These are phyloP conservation scores for Raja brachyura DNA, from an alignment of 2,113 vertebrate species.

Conservation along the genomic window DNA sequence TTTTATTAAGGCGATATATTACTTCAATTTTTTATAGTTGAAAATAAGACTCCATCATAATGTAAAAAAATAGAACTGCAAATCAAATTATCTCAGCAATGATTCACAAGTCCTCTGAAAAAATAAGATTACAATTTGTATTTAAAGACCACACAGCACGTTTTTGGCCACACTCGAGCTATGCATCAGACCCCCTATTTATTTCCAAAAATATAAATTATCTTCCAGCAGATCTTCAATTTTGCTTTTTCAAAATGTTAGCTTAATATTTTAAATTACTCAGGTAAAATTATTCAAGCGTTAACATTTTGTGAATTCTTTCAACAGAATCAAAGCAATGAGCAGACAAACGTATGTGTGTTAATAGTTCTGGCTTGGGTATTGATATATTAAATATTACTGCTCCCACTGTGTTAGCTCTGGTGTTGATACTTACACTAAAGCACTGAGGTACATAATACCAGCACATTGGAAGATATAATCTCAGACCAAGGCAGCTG, in stretches of 20 bases:
- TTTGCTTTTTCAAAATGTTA: background rate
- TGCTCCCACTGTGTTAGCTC: background rate
- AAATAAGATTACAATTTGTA: background rate
- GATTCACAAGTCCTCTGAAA: background rate
- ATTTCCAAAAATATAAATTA: background rate
- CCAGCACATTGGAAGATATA: background rate
- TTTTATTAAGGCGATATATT: background rate
- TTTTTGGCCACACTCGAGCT: background rate
- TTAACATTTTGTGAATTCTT: background rate
- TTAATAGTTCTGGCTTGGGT: background rate
- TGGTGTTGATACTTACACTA: background rate
- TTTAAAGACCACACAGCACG: background rate
- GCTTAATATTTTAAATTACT: background rate
- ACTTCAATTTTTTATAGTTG: background rate
- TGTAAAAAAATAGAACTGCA: background rate
- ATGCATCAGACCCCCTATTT: background rate
- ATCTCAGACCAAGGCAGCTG: conserved; percentile 11
- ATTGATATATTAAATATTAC: background rate
- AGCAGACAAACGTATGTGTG: background rate
- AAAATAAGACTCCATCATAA: background rate
- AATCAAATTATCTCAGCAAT: background rate
- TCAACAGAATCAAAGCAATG: background rate
- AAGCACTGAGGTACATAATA: background rate
- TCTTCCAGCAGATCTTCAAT: background rate
- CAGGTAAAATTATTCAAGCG: background rate